Evolutionary conservation across 2,888 invertebrate species (phyloP).

Genomic region (Diploptera punctata): DNA sequence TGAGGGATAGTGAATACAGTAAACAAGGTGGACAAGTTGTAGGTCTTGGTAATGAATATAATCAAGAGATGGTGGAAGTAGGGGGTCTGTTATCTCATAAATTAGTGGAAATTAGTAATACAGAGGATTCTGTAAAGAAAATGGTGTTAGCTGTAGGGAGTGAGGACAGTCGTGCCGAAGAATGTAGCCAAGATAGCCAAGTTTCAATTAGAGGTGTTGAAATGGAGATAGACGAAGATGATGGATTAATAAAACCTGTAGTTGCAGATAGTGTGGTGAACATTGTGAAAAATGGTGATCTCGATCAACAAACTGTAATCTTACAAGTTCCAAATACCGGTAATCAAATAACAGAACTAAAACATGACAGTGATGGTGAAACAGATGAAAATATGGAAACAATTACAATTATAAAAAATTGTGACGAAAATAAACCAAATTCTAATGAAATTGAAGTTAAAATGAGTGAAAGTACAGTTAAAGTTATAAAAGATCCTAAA

Average conservation of each 20-base stretch:
- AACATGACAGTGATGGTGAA: background rate
- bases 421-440: background rate
- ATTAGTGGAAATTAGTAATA: conserved; percentile 6
- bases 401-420: background rate
- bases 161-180: conserved; percentile 20
- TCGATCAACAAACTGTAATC: conserved; percentile 12
- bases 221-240: conserved; percentile 8
- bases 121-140: conserved; percentile 1
- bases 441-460: background rate
- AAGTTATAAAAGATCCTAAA: background rate
- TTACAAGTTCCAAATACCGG: background rate
- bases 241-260: background rate
- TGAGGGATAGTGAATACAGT: conserved; percentile 21
- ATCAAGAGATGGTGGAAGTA: conserved; percentile 20
- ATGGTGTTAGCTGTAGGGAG: background rate
- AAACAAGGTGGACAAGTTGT: conserved; percentile 31
- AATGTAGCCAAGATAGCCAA: conserved; percentile 33
- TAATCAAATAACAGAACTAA: background rate
- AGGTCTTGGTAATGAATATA: conserved; percentile 16
- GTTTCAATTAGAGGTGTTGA: conserved; percentile 26
- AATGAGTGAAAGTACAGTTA: background rate
- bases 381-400: background rate
- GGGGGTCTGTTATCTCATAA: conserved; percentile 10
- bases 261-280: background rate
- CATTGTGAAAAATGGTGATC: conserved; percentile 2